Base-by-base conservation (phyloP, 92 coral and sea anemone genomes). In the Plumapathes pennacea region DNA sequence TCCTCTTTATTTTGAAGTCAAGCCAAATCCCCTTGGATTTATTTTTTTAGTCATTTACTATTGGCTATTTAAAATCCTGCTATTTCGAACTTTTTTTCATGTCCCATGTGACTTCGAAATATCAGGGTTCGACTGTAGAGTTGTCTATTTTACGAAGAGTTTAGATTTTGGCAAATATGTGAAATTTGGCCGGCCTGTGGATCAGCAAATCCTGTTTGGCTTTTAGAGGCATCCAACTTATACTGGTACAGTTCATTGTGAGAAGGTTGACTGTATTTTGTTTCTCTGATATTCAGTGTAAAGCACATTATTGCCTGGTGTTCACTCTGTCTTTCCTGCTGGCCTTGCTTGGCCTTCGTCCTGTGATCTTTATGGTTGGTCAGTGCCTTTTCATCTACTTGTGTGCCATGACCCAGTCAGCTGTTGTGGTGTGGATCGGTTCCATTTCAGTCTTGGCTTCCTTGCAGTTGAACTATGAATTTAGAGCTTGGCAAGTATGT, bases 401-500 rank as follows among this genome's bases (percentile, higher is more conserved):
- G 18, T 64, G 86, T 57, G 50, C 70, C 4, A 18, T 75, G 60
- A 54, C 88, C 39, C 66, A 44, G 15, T 87, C 96, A 33, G 71
- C 72, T 2, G 14, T 54, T 25, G 57, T 62, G 22, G 71, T 78
- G 33, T 87, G 96, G 96, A 38, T 62, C 22, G 61, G 81, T 15
- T 71, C 75, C 10, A 41, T 87, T 38, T 38, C 47, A 7, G 62
- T 83, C 24, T 68, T 79, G 18, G 49, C 69, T 23, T 64, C 96
- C 15, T 57, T 87, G 7, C 96, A 87, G 42, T 31, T 72, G 6
- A 51, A 77, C 33, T n/a, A n/a, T n/a, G 32, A 71, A 4, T n/a
- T 64, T 12, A 64, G 60, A 47, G 5, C 30, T 3, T 83, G 89
- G 83, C 96, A 87, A 86, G 96, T 87, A 55, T 24, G 79, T n/a